Percentiles rank a stretch among this genome's conserved stretches.
phyloP scores from a whole-genome alignment of 2,888 invertebrate genomes.

The Cynaeus angustus region DNA sequence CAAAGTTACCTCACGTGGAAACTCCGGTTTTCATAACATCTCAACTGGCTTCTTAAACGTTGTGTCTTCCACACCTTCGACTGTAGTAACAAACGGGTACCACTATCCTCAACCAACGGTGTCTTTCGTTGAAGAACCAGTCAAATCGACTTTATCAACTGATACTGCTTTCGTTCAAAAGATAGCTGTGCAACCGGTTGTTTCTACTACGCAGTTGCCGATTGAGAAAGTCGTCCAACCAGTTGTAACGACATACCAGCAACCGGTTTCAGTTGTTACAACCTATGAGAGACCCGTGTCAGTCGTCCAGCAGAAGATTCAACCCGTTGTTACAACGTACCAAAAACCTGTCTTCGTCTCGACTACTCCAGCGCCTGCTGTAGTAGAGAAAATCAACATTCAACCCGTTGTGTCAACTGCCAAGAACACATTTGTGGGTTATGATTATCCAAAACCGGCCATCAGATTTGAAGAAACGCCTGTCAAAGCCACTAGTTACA shows the following conservation, averaged over 20 bases:
- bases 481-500: slow-evolving; percentile 18
- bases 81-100: slow-evolving; percentile 64
- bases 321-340: slow-evolving; percentile 37
- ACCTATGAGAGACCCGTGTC: slow-evolving; percentile 9
- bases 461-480: slow-evolving; percentile 50
- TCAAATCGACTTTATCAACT: slow-evolving; percentile 55
- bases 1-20: slow-evolving; percentile 55
- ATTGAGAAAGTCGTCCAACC: slow-evolving; percentile 1
- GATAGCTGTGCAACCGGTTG: slow-evolving; percentile 26
- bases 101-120: slow-evolving; percentile 65
- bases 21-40: slow-evolving; percentile 51
- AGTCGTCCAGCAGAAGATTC: slow-evolving; percentile 4
- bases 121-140: slow-evolving; percentile 67
- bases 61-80: slow-evolving; percentile 56
- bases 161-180: slow-evolving; percentile 18
- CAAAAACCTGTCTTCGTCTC: slow-evolving; percentile 43
- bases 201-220: slow-evolving; percentile 30
- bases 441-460: slow-evolving; percentile 59
- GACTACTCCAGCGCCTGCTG: slow-evolving; percentile 37
- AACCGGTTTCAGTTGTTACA: slow-evolving; percentile 20
- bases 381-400: slow-evolving; percentile 31
- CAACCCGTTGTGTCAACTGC: slow-evolving; percentile 26
- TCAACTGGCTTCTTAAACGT: slow-evolving; percentile 55
- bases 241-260: slow-evolving; percentile 27
- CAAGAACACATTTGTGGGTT: slow-evolving; percentile 50